These are phyloP conservation scores for Gambusia holbrooki DNA, from an alignment of 2,113 vertebrate genomes.

Conservation along the genomic window DNA sequence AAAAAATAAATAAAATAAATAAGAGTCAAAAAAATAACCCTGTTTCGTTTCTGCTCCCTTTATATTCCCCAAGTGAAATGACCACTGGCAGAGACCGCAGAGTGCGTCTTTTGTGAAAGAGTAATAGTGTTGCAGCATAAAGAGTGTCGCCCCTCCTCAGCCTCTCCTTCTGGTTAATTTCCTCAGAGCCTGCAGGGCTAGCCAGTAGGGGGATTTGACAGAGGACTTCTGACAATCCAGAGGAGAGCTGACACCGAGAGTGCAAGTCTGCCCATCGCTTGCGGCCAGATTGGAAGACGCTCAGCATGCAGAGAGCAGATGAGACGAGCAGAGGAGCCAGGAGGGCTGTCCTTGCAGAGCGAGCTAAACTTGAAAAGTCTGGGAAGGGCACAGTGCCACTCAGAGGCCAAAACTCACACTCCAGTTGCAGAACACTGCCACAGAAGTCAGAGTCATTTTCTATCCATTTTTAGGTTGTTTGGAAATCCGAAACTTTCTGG, in stretches of 20 bases:
- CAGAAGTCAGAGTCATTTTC: background rate
- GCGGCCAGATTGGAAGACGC: slow-evolving; percentile 70
- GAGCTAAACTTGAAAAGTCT: slow-evolving; percentile 27
- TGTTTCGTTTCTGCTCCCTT: slow-evolving; percentile 39
- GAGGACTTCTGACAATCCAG: slow-evolving; percentile 74
- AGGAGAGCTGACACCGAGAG: slow-evolving; percentile 68
- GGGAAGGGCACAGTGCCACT: slow-evolving; percentile 54
- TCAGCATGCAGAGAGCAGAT: slow-evolving; percentile 67
- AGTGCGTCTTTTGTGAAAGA: slow-evolving; percentile 38
- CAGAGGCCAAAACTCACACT: slow-evolving; percentile 45
- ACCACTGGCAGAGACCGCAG: slow-evolving; percentile 49
- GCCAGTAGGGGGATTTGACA: slow-evolving; percentile 66
- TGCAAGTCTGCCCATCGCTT: slow-evolving; percentile 57
- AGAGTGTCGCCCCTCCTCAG: slow-evolving; percentile 40
- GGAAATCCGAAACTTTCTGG: slow-evolving; percentile 5
- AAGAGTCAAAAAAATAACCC: background rate
- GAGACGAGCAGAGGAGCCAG: slow-evolving; percentile 61
- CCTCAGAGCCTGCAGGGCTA: slow-evolving; percentile 61
- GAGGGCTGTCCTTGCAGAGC: slow-evolving; percentile 50
- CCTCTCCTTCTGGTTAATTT: slow-evolving; percentile 68
- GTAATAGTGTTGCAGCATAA: slow-evolving; percentile 47
- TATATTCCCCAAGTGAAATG: slow-evolving; percentile 43
- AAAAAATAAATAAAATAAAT: slow-evolving; percentile 2
- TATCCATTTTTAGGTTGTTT: background rate
- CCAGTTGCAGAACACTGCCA: slow-evolving; percentile 3